Conservation (phyloP, 2,113 vertebrate species). For the Saguinus midas region DNA sequence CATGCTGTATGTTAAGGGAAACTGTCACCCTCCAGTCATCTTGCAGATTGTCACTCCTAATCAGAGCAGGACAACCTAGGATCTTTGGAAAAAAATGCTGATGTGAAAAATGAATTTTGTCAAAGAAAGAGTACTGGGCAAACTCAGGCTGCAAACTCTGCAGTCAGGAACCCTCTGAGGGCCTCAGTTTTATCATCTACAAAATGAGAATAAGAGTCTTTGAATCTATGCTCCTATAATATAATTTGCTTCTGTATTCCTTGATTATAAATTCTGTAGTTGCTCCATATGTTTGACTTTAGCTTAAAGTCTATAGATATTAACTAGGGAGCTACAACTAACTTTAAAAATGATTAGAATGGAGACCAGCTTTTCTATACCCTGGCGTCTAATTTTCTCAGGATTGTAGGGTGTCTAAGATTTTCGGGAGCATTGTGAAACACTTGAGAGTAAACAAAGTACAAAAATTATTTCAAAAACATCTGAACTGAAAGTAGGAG, state of each 20-base stretch:
- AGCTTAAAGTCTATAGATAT: neutral
- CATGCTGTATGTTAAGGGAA: constrained; percentile 70
- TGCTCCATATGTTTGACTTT: neutral
- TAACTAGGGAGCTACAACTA: neutral
- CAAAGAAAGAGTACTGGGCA: neutral
- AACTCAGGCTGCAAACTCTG: neutral
- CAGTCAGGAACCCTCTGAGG: neutral
- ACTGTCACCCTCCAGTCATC: neutral
- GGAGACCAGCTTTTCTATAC: neutral
- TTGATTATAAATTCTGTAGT: neutral
- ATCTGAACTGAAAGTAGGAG: constrained; percentile 14
- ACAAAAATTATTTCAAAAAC: constrained; percentile 8
- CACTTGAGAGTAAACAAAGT: neutral
- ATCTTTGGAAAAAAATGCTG: neutral
- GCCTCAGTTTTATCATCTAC: neutral
- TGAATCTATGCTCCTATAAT: neutral
- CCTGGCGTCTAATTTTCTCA: neutral
- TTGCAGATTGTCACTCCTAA: neutral
- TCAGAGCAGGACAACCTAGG: neutral
- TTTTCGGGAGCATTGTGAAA: neutral
- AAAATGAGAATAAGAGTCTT: neutral
- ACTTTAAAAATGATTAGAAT: neutral
- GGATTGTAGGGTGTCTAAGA: neutral
- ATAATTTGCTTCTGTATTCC: neutral
- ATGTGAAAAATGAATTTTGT: constrained; percentile 37